Evolutionary conservation across 1,140 invertebrate genomes (phyloP).

Genomic region (Zaprionus ornatus): DNA sequence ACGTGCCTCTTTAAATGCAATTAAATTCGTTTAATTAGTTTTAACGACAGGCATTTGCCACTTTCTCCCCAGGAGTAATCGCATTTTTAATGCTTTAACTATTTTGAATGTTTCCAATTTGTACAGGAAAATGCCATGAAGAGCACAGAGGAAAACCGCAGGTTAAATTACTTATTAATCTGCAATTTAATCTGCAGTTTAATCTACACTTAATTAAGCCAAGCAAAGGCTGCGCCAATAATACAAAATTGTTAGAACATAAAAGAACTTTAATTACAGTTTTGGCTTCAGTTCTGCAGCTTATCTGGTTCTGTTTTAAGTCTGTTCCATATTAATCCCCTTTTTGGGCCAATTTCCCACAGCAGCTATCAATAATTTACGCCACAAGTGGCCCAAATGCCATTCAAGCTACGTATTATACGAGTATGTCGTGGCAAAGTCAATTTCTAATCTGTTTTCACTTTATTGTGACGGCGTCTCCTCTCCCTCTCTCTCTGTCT

Average conservation of each 20-base stretch:
- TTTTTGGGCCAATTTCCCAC: slow-evolving; percentile 2
- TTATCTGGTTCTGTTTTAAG: neutral
- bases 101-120: neutral
- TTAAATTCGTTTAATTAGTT: slow-evolving; percentile 55
- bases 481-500: neutral
- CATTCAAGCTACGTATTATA: slow-evolving; percentile 24
- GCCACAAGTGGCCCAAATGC: slow-evolving; percentile 16
- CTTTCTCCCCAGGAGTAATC: slow-evolving; percentile 25
- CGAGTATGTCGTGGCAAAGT: slow-evolving; percentile 19
- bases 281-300: neutral
- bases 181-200: neutral
- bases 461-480: neutral
- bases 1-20: slow-evolving; percentile 53
- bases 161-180: neutral
- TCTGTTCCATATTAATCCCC: neutral
- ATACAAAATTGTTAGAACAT: neutral
- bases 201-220: neutral
- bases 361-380: slow-evolving; percentile 28
- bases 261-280: neutral
- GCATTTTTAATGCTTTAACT: slow-evolving; percentile 31
- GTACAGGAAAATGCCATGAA: neutral
- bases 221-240: neutral
- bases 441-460: slow-evolving; percentile 48
- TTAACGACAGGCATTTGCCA: slow-evolving; percentile 48
- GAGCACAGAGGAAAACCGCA: neutral